These are phyloP conservation scores for Brachionus sp. DNA, from an alignment of 1,140 invertebrate genomes.

Conservation along the genomic window DNA sequence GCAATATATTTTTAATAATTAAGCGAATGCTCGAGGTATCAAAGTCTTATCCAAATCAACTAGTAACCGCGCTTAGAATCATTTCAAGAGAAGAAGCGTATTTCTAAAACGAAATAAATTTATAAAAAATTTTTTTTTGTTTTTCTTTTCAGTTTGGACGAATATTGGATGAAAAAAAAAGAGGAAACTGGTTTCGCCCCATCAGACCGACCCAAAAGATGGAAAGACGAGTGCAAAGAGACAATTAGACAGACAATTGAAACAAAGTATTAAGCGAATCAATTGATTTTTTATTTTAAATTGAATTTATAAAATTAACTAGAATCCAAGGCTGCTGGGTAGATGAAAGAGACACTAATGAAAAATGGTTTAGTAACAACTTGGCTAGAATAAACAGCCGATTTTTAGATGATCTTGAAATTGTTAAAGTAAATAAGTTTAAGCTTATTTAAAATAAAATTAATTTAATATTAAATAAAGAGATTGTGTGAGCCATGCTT, in stretches of 20 bases:
- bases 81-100: constrained; percentile 44
- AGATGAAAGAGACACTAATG: constrained; percentile 14
- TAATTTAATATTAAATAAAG: background rate
- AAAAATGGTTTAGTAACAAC: constrained; percentile 34
- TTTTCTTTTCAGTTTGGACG: constrained; percentile 3
- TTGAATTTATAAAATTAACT: background rate
- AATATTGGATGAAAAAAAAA: constrained; percentile 40
- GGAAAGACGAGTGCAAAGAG: background rate
- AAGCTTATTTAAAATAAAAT: background rate
- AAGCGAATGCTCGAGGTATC: constrained; percentile 24
- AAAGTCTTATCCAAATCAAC: constrained; percentile 11
- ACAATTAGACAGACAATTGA: constrained; percentile 10
- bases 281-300: background rate
- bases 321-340: constrained; percentile 26
- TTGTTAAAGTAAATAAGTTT: background rate
- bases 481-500: constrained; percentile 43
- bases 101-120: background rate
- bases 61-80: constrained; percentile 31
- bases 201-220: constrained; percentile 35
- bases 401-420: constrained; percentile 27
- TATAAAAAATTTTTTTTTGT: background rate
- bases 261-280: background rate
- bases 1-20: constrained; percentile 23
- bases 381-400: background rate
- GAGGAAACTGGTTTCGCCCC: constrained; percentile 43